Base-by-base conservation (phyloP, 2,888 invertebrate genomes). In the Pterobdella sp. region DNA sequence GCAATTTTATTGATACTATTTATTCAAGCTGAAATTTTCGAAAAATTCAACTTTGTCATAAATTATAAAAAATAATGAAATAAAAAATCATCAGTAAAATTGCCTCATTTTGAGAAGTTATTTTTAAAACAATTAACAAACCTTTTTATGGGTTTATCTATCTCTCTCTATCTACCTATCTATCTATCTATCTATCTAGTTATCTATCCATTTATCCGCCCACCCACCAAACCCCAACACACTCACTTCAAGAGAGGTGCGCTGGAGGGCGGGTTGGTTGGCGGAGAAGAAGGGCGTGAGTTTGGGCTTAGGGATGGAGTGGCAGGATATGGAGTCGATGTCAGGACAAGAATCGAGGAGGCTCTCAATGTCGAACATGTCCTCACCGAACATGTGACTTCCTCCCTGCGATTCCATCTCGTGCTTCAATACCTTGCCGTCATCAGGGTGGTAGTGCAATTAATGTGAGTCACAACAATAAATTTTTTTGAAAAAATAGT, bases 301-400 rank as follows among this genome's bases (percentile, higher is more conserved):
- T 78, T 93, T 93, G 66, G 96, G 96, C 84, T 96, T 96, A 29
- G 96, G 96, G 66, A 95, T 95, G 78, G 95, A 96, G 76, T 93
- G 92, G 81, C 96, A 93, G 82, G 94, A 94, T 87, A 96, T 90
- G 71, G 93, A 94, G 84, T 96, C 96, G 66, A 82, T 77, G 81
- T 94, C 94, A 7, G 93, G 94, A 0, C 92, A 94, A 18, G 94
- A 94, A 83, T 97, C 97, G 79, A 93, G 93, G 76, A 96, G 86
- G 76, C 95, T 94, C 84, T 96, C 96, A 78, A 97, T 85, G 84
- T 98, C 96, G 85, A 97, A 82, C 74, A 95, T 87, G 80, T 94
- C 94, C 82, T 95, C 94, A 67, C 82, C 79, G 60, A 56, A 56
- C 60, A 56, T 56, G 10, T 56, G 60, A 56, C 60, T 56, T 22